Evolutionary conservation across 2,113 vertebrate species (phyloP), one percentile per base, ranked within the genome.

Genomic region (Tachycineta bicolor): DNA sequence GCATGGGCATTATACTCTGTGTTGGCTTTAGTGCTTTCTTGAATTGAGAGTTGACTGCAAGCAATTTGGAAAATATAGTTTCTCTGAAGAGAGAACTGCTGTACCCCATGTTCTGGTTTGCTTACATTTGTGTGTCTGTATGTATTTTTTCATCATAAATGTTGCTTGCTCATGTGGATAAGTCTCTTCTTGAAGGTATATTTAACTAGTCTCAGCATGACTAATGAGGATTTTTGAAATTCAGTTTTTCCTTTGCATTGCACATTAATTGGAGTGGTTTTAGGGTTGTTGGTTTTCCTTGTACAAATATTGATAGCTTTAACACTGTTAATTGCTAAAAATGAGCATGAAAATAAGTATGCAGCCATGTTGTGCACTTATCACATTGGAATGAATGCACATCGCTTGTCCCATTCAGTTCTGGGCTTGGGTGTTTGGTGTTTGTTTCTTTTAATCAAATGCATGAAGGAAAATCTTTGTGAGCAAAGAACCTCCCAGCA

Each of bases 401-500:
- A 17, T 53, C 82, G 59, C 70, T 96, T 23, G 9, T 58, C 43
- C 52, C 13, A 4, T 87, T 52, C 4, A 13, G 6, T 37, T 49
- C 70, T 34, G 44, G 26, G 18, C 46, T 93, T 62, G 34, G 26
- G 16, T 56, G 52, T 14, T 59, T 20, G 49, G 2, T 12, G 18
- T n/a, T 52, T 50, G 90, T 62, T 31, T 28, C 3, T 6, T 74
- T 76, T 64, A 69, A 85, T 87, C 82, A 95, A 94, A 83, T 58
- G 96, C 97, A 96, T 96, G 97, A 94, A 88, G 46, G 68, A 76
- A 87, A 97, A 92, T 83, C 91, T 46, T 83, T 53, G 62, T 75
- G 80, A 87, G 91, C 80, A 85, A 68, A 95, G 76, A 67, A 88
- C 96, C 91, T 77, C 13, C 89, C 91, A 80, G 60, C 59, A 46